A percentile compares a stretch with the other conserved stretches of the same genome.
Conservation (phyloP, 2,888 invertebrate species). For the Caenorhabditis uteleia region DNA sequence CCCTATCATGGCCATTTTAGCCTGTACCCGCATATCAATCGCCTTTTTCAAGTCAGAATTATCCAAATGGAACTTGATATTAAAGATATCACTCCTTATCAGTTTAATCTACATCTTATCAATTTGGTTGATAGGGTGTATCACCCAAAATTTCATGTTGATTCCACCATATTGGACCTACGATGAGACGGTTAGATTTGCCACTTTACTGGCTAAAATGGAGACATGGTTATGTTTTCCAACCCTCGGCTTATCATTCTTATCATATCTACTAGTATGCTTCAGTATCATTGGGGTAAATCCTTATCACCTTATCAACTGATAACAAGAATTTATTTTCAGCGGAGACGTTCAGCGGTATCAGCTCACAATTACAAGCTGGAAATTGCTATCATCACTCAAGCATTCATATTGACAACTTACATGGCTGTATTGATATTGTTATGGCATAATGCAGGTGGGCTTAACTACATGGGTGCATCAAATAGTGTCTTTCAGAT, state of each 20-base stretch:
- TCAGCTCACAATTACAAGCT: neutral
- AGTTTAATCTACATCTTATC: conserved; percentile 7
- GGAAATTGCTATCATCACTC: conserved; percentile 29
- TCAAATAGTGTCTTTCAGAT: conserved; percentile 16
- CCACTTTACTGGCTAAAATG: neutral
- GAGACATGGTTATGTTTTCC: conserved; percentile 21
- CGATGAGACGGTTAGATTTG: conserved; percentile 6
- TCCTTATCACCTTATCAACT: neutral
- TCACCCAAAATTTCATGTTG: conserved; percentile 17
- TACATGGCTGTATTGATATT: conserved; percentile 36
- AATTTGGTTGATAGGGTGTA: conserved; percentile 5
- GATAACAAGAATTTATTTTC: neutral
- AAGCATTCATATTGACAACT: conserved; percentile 29
- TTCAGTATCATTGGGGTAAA: neutral
- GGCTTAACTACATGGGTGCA: too few species aligned
- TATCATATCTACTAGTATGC: neutral
- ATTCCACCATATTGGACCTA: conserved; percentile 17
- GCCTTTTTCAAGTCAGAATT: conserved; percentile 1
- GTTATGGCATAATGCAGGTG: conserved; percentile 42
- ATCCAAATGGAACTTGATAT: neutral
- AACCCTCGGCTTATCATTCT: conserved; percentile 5
- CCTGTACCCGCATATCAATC: conserved; percentile 18
- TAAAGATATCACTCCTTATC: conserved; percentile 2
- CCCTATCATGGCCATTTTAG: conserved; percentile 28
- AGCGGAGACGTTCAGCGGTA: neutral